A percentile compares a stretch with the other conserved stretches of the same genome.
Conservation (phyloP, 1,140 invertebrate genomes). For the Aporrectodea caliginosa region DNA sequence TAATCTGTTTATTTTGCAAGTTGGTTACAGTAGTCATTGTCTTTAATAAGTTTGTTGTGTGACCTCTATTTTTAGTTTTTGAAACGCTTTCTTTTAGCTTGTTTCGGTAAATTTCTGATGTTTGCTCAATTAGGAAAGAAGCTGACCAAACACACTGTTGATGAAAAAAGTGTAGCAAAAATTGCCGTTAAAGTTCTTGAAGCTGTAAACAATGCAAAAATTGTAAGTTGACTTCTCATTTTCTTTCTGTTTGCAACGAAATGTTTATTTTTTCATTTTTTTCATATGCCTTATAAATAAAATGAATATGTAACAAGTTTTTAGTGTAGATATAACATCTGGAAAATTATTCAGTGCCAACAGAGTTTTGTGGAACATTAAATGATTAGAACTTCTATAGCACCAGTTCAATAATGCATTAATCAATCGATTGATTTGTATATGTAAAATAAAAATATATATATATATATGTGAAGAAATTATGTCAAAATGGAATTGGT, state of each 20-base stretch:
- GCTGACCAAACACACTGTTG: conserved; percentile 75
- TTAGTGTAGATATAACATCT: background rate
- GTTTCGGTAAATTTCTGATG: too few species aligned
- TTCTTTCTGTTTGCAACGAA: background rate
- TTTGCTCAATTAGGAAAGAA: background rate
- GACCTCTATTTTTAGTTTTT: too few species aligned
- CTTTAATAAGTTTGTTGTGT: too few species aligned
- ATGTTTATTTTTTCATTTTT: background rate
- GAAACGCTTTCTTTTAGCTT: too few species aligned
- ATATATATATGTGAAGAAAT: background rate
- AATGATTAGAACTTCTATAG: background rate
- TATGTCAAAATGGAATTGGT: background rate
- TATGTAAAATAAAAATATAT: background rate
- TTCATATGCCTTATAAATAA: too few species aligned
- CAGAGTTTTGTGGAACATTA: background rate
- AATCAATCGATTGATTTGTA: background rate
- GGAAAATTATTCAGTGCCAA: too few species aligned
- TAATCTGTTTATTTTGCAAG: too few species aligned
- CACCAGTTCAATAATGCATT: background rate
- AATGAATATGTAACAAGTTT: background rate
- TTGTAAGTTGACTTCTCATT: conserved; percentile 56
- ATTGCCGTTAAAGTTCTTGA: conserved; percentile 89
- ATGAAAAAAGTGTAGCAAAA: conserved; percentile 75
- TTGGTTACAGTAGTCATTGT: too few species aligned
- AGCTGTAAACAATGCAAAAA: conserved; percentile 83